A percentile compares a stretch with the other conserved stretches of the same genome.
These are phyloP conservation scores for Corythoichthys haematopterus DNA, from an alignment of 2,113 vertebrate genomes.

Conservation along the genomic window DNA sequence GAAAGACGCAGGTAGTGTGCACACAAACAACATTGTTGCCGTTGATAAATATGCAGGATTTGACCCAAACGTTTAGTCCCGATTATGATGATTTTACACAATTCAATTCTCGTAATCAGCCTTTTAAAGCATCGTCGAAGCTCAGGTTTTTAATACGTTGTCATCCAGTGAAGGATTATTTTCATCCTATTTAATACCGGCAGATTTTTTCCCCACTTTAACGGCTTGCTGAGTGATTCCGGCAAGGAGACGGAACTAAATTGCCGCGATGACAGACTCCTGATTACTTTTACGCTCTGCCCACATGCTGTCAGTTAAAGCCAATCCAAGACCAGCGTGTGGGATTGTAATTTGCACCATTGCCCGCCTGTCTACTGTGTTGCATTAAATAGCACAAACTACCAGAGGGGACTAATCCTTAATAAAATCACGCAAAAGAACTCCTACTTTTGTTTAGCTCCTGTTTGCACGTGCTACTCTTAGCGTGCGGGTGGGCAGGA, in stretches of 20 bases:
- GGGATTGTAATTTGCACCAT: not conserved
- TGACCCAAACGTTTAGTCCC: too few species aligned
- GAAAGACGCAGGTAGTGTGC: not conserved
- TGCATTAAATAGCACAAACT: not conserved
- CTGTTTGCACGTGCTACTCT: not conserved
- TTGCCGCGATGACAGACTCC: not conserved
- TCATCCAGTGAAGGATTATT: constrained; percentile 36
- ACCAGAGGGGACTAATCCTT: not conserved
- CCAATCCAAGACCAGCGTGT: not conserved
- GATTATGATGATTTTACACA: too few species aligned
- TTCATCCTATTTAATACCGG: constrained; percentile 54
- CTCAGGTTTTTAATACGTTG: not conserved
- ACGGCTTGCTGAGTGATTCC: constrained; percentile 7
- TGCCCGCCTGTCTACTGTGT: constrained; percentile 13
- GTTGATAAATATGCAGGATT: too few species aligned
- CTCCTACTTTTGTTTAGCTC: not conserved
- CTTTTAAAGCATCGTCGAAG: not conserved
- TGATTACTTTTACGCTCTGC: constrained; percentile 4
- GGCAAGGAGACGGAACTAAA: constrained; percentile 14
- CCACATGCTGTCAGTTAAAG: constrained; percentile 21
- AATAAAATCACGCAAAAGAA: not conserved
- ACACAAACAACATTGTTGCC: too few species aligned
- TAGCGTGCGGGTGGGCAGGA: not conserved
- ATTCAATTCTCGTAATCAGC: not conserved
- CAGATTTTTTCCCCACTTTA: constrained; percentile 27